Conservation (phyloP, 2,113 vertebrate species). For the Gadus chalcogrammus region DNA sequence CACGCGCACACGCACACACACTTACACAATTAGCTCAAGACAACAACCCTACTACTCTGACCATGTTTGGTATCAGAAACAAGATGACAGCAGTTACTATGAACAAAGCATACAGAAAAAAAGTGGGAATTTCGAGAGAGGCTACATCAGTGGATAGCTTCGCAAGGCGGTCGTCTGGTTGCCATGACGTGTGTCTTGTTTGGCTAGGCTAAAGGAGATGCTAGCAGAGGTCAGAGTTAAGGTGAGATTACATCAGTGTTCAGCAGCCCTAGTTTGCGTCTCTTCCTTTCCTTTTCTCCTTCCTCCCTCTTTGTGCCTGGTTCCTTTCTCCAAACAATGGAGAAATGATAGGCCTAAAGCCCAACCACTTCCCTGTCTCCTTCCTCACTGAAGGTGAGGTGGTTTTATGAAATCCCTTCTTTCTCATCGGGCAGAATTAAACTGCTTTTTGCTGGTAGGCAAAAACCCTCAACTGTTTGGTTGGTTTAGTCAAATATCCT, state of each 20-base stretch:
- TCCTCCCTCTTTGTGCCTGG: not conserved
- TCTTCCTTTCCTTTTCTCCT: not conserved
- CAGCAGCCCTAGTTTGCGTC: constrained; percentile 29
- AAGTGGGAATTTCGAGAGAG: constrained; percentile 1
- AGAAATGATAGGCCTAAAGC: no score
- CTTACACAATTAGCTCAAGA: constrained; percentile 20
- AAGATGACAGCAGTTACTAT: not conserved
- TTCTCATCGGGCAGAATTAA: no score
- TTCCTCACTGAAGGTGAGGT: no score
- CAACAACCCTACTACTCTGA: constrained; percentile 35
- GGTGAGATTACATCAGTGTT: not conserved
- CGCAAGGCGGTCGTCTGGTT: constrained; percentile 55
- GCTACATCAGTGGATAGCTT: constrained; percentile 54
- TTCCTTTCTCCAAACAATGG: not conserved
- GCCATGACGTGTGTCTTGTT: constrained; percentile 32
- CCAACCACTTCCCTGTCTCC: no score
- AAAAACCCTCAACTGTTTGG: no score
- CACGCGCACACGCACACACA: not conserved
- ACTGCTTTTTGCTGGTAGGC: no score
- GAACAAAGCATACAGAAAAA: not conserved
- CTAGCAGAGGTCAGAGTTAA: constrained; percentile 55
- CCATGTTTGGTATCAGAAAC: constrained; percentile 57
- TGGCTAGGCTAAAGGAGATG: constrained; percentile 26
- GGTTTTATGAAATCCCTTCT: no score
- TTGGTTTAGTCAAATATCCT: no score